Evolutionary conservation across 1,140 invertebrate species (phyloP).

Genomic region (Zaprionus kolodkinae): DNA sequence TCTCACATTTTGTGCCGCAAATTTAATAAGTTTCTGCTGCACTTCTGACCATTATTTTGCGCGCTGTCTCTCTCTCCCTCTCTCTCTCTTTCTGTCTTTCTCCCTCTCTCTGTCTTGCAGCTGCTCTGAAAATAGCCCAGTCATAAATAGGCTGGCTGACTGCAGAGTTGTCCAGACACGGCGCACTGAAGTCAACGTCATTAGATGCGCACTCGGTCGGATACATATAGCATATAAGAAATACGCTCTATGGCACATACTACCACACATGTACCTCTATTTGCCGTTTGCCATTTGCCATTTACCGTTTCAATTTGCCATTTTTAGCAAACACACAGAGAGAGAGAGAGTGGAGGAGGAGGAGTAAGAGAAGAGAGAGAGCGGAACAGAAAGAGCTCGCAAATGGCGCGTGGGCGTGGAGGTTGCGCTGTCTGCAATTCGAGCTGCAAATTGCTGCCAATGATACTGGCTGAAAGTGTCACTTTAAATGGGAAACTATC

Average conservation of each 20-base stretch:
- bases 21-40: constrained; percentile 24
- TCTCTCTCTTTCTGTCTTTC: too few relatives aligned
- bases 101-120: constrained; percentile 1
- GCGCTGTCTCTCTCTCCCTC: not conserved
- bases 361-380: not conserved
- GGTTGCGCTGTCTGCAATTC: constrained; percentile 30
- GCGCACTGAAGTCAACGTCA: constrained; percentile 21
- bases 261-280: constrained; percentile 3
- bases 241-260: not conserved
- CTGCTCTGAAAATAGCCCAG: constrained; percentile 47
- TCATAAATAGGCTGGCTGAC: constrained; percentile 50
- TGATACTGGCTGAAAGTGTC: constrained; percentile 14
- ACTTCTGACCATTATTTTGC: constrained; percentile 19
- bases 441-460: constrained; percentile 23
- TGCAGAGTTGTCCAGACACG: constrained; percentile 38
- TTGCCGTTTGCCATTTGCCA: constrained; percentile 13
- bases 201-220: constrained; percentile 39
- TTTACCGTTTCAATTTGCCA: constrained; percentile 40
- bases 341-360: not conserved
- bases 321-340: constrained; percentile 33
- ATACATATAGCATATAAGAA: not conserved
- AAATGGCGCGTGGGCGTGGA: constrained; percentile 29
- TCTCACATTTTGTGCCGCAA: constrained; percentile 26
- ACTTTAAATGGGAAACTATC: not conserved
- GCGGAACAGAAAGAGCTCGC: not conserved